phyloP scores from a whole-genome alignment of 2,888 invertebrate species.

The Heliconius ethilla region DNA sequence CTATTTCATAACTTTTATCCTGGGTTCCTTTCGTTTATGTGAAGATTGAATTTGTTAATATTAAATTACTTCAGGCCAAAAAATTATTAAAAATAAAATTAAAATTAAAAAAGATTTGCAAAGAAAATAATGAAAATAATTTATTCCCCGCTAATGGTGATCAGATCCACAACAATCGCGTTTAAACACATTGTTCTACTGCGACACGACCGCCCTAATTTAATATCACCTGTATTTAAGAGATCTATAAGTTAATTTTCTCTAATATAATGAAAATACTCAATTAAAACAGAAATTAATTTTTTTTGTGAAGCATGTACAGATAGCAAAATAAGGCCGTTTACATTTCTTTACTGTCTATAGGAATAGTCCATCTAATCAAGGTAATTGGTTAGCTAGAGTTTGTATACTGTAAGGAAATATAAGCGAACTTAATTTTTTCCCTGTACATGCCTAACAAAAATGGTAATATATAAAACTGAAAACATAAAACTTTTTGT shows the following conservation, averaged over 20 bases:
- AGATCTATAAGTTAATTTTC: too few species aligned
- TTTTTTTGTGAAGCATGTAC: background rate
- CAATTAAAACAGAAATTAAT: background rate
- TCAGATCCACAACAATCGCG: background rate
- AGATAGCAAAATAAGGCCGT: background rate
- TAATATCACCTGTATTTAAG: background rate
- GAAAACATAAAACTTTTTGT: background rate
- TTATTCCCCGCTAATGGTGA: background rate
- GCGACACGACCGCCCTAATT: background rate
- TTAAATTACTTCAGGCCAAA: background rate
- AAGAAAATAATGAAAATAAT: too few species aligned
- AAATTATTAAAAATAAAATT: too few species aligned
- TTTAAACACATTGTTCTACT: background rate
- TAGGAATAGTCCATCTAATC: background rate
- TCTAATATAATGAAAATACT: background rate
- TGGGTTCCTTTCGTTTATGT: background rate
- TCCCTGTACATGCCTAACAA: background rate
- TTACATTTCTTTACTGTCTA: background rate
- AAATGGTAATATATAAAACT: background rate
- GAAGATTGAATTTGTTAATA: too few species aligned
- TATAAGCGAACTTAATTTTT: background rate
- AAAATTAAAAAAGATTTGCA: too few species aligned
- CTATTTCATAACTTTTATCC: background rate
- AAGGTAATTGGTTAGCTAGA: background rate
- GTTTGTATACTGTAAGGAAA: background rate